phyloP scores from a whole-genome alignment of 1,140 invertebrate genomes.

The Euura saliciscinereae region DNA sequence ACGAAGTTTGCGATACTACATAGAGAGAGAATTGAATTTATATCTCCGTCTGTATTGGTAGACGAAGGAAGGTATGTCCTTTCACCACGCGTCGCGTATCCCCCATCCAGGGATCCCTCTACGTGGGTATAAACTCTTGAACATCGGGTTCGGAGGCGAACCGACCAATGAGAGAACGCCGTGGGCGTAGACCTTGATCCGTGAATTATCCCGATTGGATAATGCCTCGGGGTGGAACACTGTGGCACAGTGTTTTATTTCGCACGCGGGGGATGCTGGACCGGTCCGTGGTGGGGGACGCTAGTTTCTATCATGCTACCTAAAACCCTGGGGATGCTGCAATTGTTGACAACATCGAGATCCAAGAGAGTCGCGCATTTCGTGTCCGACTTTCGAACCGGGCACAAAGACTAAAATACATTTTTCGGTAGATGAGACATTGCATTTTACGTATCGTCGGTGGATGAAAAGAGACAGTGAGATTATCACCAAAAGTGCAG shows the following conservation, averaged over 20 bases:
- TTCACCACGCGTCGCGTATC: not conserved
- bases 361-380: slow-evolving; percentile 40
- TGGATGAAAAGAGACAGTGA: not conserved
- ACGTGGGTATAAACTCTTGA: slow-evolving; percentile 15
- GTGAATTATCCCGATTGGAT: slow-evolving; percentile 38
- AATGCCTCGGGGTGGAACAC: slow-evolving; percentile 50
- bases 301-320: slow-evolving; percentile 41
- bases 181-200: slow-evolving; percentile 24
- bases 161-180: slow-evolving; percentile 22
- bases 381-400: slow-evolving; percentile 41
- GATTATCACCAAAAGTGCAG: too few relatives aligned
- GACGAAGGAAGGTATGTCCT: not conserved
- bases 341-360: slow-evolving; percentile 52
- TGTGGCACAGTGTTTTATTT: slow-evolving; percentile 59
- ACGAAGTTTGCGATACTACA: not conserved
- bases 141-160: slow-evolving; percentile 17
- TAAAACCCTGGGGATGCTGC: slow-evolving; percentile 44
- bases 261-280: slow-evolving; percentile 24
- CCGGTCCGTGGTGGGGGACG: slow-evolving; percentile 36
- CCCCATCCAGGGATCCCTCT: not conserved
- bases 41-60: too few relatives aligned
- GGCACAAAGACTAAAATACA: too few relatives aligned
- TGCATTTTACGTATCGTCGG: too few relatives aligned
- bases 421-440: too few relatives aligned
- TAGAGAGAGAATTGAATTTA: not conserved